Evolutionary conservation across 1,140 invertebrate species (phyloP).

Genomic region (Meloidogyne hapla): DNA sequence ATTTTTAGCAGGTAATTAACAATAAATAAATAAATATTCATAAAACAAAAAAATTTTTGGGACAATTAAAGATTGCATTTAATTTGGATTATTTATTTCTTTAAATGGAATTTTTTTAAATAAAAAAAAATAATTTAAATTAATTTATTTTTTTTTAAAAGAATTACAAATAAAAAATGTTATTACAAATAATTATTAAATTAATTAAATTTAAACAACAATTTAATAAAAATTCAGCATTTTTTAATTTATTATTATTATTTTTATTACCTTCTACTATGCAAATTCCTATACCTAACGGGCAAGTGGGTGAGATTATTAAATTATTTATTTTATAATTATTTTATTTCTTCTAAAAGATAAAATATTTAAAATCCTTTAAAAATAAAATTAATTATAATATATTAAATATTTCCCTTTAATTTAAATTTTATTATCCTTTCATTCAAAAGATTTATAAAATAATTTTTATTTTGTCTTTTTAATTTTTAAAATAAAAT

Average conservation of each 20-base stretch:
- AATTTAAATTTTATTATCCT: too few species aligned
- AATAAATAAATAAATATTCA: not conserved
- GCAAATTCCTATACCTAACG: constrained; percentile 56
- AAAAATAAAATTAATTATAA: constrained; percentile 19
- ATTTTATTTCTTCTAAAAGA: not conserved
- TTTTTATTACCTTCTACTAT: not conserved
- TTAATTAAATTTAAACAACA: constrained; percentile 1
- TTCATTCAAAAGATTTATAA: too few species aligned
- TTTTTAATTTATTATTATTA: not conserved
- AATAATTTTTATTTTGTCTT: too few species aligned
- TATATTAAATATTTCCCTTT: too few species aligned
- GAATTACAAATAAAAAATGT: not conserved
- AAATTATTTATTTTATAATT: not conserved
- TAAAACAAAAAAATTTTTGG: not conserved
- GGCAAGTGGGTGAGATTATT: constrained; percentile 52
- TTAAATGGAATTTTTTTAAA: too few species aligned
- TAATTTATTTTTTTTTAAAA: not conserved
- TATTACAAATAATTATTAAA: not conserved
- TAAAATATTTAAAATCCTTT: not conserved
- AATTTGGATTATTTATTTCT: not conserved
- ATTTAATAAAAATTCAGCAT: not conserved
- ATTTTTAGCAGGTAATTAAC: constrained; percentile 2
- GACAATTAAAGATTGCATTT: not conserved
- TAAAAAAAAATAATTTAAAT: not conserved
- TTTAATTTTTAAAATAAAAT: constrained; percentile 24